Conservation (phyloP, 2,888 invertebrate genomes). For the Agrochola litura region DNA sequence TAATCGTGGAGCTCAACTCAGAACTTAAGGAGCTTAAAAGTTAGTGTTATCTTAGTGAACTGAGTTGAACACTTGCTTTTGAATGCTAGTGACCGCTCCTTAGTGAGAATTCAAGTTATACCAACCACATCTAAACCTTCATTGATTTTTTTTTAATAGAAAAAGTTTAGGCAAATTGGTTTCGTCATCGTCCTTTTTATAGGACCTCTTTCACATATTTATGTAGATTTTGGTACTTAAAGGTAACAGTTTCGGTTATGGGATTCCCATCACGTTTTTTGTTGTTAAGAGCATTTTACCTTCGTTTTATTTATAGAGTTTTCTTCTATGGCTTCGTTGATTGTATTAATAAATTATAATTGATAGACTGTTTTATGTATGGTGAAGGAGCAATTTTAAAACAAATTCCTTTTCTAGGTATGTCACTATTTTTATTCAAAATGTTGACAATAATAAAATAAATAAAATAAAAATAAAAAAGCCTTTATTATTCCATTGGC, state of each 20-base stretch:
- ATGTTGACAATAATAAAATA: neutral
- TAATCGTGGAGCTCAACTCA: too few species aligned
- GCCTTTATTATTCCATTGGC: too few species aligned
- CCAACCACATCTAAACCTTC: neutral
- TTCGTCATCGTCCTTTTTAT: constrained; percentile 1
- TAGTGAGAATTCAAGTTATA: neutral
- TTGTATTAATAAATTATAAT: neutral
- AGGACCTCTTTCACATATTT: constrained; percentile 6
- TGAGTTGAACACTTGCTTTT: neutral
- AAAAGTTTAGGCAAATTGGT: neutral
- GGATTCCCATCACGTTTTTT: constrained; percentile 18
- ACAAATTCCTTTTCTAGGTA: neutral
- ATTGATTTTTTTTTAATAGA: neutral
- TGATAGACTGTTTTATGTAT: neutral
- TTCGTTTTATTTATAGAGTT: neutral
- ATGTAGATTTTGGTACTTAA: constrained; percentile 23
- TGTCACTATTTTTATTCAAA: too few species aligned
- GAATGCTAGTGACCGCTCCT: neutral
- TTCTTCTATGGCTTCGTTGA: neutral
- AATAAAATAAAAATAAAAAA: too few species aligned
- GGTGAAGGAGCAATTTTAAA: neutral
- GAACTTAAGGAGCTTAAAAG: too few species aligned
- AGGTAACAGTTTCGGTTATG: neutral
- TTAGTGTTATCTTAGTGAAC: neutral
- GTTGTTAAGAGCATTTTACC: constrained; percentile 17